These are phyloP conservation scores for Sebastes matsubarae DNA, from an alignment of 2,797 vertebrate species.

Conservation along the genomic window DNA sequence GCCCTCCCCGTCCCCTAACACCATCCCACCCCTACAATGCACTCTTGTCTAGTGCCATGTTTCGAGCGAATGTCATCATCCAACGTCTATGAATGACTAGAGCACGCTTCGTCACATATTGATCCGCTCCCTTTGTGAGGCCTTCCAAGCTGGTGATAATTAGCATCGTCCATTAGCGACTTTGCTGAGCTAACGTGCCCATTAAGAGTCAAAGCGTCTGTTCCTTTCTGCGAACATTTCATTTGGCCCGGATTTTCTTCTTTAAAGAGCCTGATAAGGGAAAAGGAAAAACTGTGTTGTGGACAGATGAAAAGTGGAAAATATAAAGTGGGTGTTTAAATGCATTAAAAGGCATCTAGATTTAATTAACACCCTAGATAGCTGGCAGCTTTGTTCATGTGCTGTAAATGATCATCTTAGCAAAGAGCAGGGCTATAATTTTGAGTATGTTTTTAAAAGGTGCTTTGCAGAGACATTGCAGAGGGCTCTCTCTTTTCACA, in stretches of 20 bases:
- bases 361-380: constrained; percentile 85
- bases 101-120: constrained; percentile 76
- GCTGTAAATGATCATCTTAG: constrained; percentile 83
- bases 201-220: constrained; percentile 83
- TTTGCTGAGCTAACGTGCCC: constrained; percentile 82
- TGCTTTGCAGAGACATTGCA: constrained; percentile 64
- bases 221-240: constrained; percentile 81
- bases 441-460: constrained; percentile 77
- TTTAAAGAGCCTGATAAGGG: constrained; percentile 79
- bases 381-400: constrained; percentile 78
- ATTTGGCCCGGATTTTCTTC: constrained; percentile 80
- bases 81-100: constrained; percentile 75
- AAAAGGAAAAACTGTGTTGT: constrained; percentile 77
- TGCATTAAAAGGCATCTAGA: constrained; percentile 83
- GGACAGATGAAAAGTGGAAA: constrained; percentile 78
- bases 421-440: constrained; percentile 75
- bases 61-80: constrained; percentile 79
- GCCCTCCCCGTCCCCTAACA: constrained; percentile 52
- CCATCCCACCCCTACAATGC: constrained; percentile 65
- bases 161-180: constrained; percentile 86
- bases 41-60: constrained; percentile 72
- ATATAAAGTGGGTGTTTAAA: constrained; percentile 85
- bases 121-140: constrained; percentile 83
- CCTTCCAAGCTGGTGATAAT: constrained; percentile 84
- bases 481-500: constrained; percentile 58